A percentile compares a stretch with the other conserved stretches of the same genome.
phyloP scores from a whole-genome alignment of 1,140 invertebrate species.

The Drosophila sechellia region DNA sequence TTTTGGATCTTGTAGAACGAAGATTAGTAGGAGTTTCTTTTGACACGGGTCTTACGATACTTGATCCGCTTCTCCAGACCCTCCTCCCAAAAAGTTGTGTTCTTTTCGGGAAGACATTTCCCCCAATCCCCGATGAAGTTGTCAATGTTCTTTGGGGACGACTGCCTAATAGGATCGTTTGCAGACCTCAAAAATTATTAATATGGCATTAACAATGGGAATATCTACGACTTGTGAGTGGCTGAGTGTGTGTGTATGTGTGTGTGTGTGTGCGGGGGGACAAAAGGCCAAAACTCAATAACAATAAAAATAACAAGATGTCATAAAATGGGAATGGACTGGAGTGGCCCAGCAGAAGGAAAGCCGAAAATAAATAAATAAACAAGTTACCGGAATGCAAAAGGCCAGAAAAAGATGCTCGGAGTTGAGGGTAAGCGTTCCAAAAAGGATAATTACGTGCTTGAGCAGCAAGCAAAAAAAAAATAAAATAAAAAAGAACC shows the following conservation, averaged over 20 bases:
- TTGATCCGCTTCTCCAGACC: slow-evolving; percentile 40
- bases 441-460: slow-evolving; percentile 79
- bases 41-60: slow-evolving; percentile 71
- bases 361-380: slow-evolving; percentile 52
- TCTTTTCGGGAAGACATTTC: slow-evolving; percentile 14
- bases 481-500: slow-evolving; percentile 9
- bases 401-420: slow-evolving; percentile 14
- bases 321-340: slow-evolving; percentile 65
- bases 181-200: slow-evolving; percentile 68
- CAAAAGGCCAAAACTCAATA: slow-evolving; percentile 73
- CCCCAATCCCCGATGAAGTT: slow-evolving; percentile 44
- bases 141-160: slow-evolving; percentile 57
- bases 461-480: slow-evolving; percentile 57
- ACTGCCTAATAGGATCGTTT: slow-evolving; percentile 75
- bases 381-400: slow-evolving; percentile 39
- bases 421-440: slow-evolving; percentile 19
- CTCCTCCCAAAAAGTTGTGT: neutral
- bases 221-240: slow-evolving; percentile 12
- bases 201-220: slow-evolving; percentile 52
- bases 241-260: too few species aligned
- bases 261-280: neutral
- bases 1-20: slow-evolving; percentile 61
- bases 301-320: slow-evolving; percentile 81
- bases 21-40: slow-evolving; percentile 54
- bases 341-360: slow-evolving; percentile 5